Base-by-base conservation (phyloP, 2,888 invertebrate species). In the Amphimallon solstitiale region DNA sequence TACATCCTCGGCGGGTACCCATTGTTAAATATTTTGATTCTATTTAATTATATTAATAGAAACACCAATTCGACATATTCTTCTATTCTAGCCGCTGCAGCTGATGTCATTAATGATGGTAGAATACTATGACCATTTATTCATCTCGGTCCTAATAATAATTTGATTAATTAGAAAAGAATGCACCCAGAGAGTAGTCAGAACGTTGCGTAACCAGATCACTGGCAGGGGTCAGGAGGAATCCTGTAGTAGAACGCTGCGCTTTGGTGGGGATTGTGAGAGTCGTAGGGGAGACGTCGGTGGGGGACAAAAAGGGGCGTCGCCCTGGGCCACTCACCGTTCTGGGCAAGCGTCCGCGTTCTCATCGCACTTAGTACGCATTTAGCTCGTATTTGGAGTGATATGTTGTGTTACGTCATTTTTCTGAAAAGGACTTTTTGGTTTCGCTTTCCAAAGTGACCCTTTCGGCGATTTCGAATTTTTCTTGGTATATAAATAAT, bases 401-500 rank as follows among this genome's bases (percentile, higher is more conserved):
- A 81, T 81, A 81, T 82, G 82, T 82, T 82, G 80, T 80, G 81
- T 82, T 82, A 82, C 81, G 81, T 82, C 81, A 81, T 82, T 82
- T 81, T 80, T 78, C 79, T 76, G 80, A 81, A 81, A 81, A 82
- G 79, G 77, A 78, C 76, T 80, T 80, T 81, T 81, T 81, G 79
- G 80, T 82, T 82, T 80, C 81, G 81, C 81, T 81, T 79, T 78
- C 79, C 78, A 79, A 80, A 81, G 81, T 81, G 81, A 82, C 81
- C 79, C 77, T 80, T 81, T 81, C 80, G 81, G 80, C 80, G 74
- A 75, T 77, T 79, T 71, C 71, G 73, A 72, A 74, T 77, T 64
- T 64, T 62, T 49, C 62, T 62, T 51, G 62, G 51, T 49, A 40
- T 29, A 29, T 59, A 59, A 59, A 43, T 43, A 37, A 43, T 15